These are phyloP conservation scores for Cassiopea xamachana DNA, from an alignment of 30 jellyfish, hydroid and myxozoan genomes.

Conservation along the genomic window DNA sequence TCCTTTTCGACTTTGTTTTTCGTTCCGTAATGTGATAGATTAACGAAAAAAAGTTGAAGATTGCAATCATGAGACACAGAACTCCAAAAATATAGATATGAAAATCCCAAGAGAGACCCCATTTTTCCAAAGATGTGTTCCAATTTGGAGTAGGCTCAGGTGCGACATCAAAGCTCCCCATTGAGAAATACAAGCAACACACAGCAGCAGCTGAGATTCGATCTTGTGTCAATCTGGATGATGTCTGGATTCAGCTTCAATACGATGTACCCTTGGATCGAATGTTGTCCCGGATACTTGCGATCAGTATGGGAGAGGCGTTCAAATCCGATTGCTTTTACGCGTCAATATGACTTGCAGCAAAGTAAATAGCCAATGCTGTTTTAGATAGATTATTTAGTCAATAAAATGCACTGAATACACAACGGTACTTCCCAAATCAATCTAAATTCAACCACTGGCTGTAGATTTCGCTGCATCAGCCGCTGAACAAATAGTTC, in stretches of 20 bases:
- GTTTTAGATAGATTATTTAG: too few species aligned
- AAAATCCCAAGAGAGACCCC: constrained; percentile 52
- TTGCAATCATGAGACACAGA: constrained; percentile 1
- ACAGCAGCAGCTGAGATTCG: background rate
- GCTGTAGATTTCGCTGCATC: too few species aligned
- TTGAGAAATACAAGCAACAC: background rate
- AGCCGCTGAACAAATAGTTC: too few species aligned
- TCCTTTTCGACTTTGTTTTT: constrained; percentile 11
- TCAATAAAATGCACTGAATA: too few species aligned
- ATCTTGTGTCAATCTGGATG: background rate
- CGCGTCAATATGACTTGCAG: too few species aligned
- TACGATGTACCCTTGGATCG: background rate
- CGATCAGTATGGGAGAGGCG: too few species aligned
- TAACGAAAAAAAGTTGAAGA: constrained; percentile 27
- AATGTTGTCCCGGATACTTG: too few species aligned
- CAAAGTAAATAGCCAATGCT: too few species aligned
- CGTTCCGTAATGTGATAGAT: constrained; percentile 7
- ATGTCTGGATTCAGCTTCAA: background rate
- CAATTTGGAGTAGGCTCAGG: constrained; percentile 79
- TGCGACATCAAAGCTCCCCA: constrained; percentile 19
- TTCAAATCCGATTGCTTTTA: too few species aligned
- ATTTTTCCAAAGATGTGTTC: constrained; percentile 22
- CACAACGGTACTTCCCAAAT: too few species aligned
- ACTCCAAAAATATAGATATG: constrained; percentile 56
- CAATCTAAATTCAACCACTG: too few species aligned